Conservation (phyloP, 2,113 vertebrate species). For the Aspiorhynchus laticeps region DNA sequence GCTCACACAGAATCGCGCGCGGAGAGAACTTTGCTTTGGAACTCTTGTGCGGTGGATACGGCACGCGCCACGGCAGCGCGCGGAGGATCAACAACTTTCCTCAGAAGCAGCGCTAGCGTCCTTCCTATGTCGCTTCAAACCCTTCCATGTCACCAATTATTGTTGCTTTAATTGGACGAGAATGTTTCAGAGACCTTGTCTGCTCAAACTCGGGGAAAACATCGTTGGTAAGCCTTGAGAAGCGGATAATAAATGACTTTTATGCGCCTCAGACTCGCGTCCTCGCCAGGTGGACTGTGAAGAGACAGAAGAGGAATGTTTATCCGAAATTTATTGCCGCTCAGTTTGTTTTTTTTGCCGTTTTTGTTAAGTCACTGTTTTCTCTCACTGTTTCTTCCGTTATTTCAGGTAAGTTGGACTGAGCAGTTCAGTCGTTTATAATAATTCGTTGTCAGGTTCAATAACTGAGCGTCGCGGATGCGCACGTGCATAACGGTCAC, state of each 20-base stretch:
- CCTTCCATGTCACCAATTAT: conserved; percentile 58
- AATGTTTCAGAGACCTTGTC: conserved; percentile 54
- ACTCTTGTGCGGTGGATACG: conserved; percentile 40
- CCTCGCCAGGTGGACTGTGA: conserved; percentile 51
- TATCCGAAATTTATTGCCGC: conserved; percentile 48
- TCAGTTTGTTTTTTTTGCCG: conserved; percentile 49
- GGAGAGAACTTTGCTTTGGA: conserved; percentile 53
- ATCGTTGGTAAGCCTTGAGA: conserved; percentile 47
- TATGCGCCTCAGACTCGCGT: conserved; percentile 49
- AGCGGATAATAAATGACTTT: conserved; percentile 54
- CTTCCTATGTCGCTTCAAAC: conserved; percentile 38
- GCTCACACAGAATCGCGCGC: conserved; percentile 22
- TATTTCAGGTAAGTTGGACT: conserved; percentile 58
- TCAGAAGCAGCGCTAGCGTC: conserved; percentile 34
- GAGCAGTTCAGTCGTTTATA: neutral
- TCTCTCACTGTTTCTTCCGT: conserved; percentile 54
- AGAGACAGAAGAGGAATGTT: conserved; percentile 61
- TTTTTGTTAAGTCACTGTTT: conserved; percentile 56
- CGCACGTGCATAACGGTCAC: conserved; percentile 14
- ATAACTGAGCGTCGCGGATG: neutral
- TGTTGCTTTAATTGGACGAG: conserved; percentile 46
- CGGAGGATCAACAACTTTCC: conserved; percentile 58
- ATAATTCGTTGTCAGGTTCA: conserved; percentile 1
- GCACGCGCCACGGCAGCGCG: conserved; percentile 4
- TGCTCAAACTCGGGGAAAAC: conserved; percentile 50